phyloP scores from a whole-genome alignment of 2,888 invertebrate genomes.

The Drosophila neotestacea region DNA sequence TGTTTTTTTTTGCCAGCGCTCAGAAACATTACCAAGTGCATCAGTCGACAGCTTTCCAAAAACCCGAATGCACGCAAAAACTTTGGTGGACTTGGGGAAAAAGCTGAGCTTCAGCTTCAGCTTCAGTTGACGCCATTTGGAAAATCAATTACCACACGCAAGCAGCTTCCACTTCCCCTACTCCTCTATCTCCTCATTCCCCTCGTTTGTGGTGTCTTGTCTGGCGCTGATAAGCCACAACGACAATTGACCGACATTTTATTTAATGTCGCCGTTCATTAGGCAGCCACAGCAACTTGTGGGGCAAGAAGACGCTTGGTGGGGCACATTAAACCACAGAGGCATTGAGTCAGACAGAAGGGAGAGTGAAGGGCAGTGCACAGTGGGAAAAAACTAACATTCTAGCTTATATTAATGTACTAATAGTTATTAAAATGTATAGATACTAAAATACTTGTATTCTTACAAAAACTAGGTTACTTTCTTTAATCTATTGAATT shows the following conservation, averaged over 20 bases:
- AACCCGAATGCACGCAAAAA: constrained; percentile 16
- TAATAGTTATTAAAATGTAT: too few species aligned
- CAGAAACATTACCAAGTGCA: constrained; percentile 55
- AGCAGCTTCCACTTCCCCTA: constrained; percentile 7
- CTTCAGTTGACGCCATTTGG: constrained; percentile 33
- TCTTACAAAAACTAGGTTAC: too few species aligned
- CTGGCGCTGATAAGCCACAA: constrained; percentile 67
- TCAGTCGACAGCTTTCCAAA: constrained; percentile 37
- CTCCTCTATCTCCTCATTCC: neutral
- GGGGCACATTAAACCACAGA: constrained; percentile 49
- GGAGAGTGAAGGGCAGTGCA: neutral
- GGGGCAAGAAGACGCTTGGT: neutral
- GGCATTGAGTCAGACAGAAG: constrained; percentile 51
- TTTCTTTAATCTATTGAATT: too few species aligned
- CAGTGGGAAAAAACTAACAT: neutral
- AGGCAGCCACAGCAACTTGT: constrained; percentile 53
- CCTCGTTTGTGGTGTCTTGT: constrained; percentile 40
- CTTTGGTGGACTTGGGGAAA: constrained; percentile 15
- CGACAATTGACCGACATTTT: constrained; percentile 78
- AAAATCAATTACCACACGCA: constrained; percentile 72
- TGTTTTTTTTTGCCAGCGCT: constrained; percentile 12
- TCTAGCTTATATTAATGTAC: too few species aligned
- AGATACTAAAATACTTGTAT: too few species aligned
- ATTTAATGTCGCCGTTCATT: constrained; percentile 77
- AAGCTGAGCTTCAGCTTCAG: neutral